Conservation (phyloP, 1,140 invertebrate species). For the Hydropsyche tenuis region DNA sequence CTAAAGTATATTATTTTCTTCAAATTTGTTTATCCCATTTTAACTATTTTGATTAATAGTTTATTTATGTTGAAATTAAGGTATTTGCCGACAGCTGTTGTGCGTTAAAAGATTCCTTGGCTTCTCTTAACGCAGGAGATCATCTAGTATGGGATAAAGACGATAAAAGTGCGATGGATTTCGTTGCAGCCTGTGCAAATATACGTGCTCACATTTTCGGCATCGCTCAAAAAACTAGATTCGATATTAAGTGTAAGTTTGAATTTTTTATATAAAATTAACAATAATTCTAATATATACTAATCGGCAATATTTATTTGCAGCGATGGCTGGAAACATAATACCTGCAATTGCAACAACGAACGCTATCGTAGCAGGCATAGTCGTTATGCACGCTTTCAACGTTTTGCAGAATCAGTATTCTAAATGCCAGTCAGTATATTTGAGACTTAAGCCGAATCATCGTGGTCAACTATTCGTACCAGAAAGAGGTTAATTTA, state of each 20-base stretch:
- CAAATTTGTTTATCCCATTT: not conserved
- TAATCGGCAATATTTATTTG: conserved; percentile 43
- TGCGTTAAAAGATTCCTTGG: conserved; percentile 70
- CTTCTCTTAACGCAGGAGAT: conserved; percentile 67
- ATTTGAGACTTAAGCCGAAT: conserved; percentile 73
- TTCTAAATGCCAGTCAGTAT: conserved; percentile 77
- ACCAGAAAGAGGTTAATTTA: conserved; percentile 67
- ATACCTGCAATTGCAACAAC: conserved; percentile 99
- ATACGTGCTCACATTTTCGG: conserved; percentile 91
- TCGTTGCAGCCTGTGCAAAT: conserved; percentile 95
- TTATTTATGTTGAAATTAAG: too few species aligned
- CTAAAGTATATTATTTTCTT: conserved; percentile 53
- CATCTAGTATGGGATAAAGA: conserved; percentile 98
- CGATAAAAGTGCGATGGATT: conserved; percentile 92
- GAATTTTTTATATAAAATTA: not conserved
- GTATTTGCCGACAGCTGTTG: conserved; percentile 79
- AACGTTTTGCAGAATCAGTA: conserved; percentile 77
- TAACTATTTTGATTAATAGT: too few species aligned
- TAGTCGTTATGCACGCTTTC: conserved; percentile 89
- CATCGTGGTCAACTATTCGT: conserved; percentile 72
- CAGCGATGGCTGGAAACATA: conserved; percentile 98
- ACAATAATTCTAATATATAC: not conserved
- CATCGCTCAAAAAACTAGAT: conserved; percentile 86
- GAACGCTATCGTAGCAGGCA: conserved; percentile 95
- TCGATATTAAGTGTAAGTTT: conserved; percentile 92